Percentiles rank a stretch among this genome's conserved stretches.
phyloP scores from a whole-genome alignment of 2,113 vertebrate species.

The Sminthopsis crassicaudata region DNA sequence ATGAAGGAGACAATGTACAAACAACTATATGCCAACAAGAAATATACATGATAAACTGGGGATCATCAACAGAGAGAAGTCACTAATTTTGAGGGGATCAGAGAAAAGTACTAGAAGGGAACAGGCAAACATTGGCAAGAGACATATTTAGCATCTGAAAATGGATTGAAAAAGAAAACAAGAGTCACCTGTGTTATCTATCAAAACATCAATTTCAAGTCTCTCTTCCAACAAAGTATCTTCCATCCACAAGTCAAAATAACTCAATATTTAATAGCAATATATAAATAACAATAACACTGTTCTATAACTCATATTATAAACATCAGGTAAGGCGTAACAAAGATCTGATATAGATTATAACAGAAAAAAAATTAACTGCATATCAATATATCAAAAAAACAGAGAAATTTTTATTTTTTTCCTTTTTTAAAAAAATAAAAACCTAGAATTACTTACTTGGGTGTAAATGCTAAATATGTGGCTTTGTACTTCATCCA shows the following conservation, averaged over 20 bases:
- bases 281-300: not conserved
- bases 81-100: not conserved
- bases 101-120: not conserved
- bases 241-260: not conserved
- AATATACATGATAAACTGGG: not conserved
- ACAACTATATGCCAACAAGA: not conserved
- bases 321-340: not conserved
- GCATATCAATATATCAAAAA: fast-evolving
- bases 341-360: not conserved
- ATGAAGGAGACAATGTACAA: not conserved
- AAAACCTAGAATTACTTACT: slow-evolving; percentile 81
- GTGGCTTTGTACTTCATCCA: slow-evolving; percentile 99
- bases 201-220: not conserved
- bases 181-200: not conserved
- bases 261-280: not conserved
- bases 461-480: slow-evolving; percentile 98
- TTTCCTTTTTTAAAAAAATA: no score
- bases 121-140: not conserved
- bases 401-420: fast-evolving
- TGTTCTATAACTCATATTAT: not conserved
- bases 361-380: not conserved
- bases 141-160: not conserved
- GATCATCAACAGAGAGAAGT: not conserved
- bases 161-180: not conserved
- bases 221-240: not conserved